Evolutionary conservation across 2,888 invertebrate genomes (phyloP).

Genomic region (Pseudococcus viburni): DNA sequence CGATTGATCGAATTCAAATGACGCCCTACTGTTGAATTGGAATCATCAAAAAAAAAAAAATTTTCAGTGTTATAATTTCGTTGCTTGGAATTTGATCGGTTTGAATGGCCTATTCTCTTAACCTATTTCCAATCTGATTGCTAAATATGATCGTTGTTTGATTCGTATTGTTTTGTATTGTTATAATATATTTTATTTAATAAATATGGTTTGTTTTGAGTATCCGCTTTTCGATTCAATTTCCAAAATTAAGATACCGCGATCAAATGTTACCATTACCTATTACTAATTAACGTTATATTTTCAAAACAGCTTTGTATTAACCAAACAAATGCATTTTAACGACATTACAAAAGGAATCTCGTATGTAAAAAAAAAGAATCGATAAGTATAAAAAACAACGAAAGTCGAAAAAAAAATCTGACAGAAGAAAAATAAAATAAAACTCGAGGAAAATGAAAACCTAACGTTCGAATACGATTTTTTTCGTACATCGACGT

Average conservation of each 20-base stretch:
- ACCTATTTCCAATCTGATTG: too few species aligned
- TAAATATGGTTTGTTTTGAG: neutral
- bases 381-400: neutral
- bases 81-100: too few species aligned
- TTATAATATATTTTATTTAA: too few species aligned
- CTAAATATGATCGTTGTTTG: too few species aligned
- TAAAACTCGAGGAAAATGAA: neutral
- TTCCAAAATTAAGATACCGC: neutral
- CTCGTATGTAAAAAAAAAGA: neutral
- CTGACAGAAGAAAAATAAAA: neutral
- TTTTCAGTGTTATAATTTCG: too few species aligned
- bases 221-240: neutral
- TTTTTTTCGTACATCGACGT: too few species aligned
- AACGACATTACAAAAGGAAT: neutral
- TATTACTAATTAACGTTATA: neutral
- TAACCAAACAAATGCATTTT: neutral
- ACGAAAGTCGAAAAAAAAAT: neutral
- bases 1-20: too few species aligned
- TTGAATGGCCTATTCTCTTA: too few species aligned
- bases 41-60: too few species aligned
- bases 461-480: neutral
- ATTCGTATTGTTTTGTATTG: too few species aligned
- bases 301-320: neutral
- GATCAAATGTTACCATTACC: constrained; percentile 51
- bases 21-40: too few species aligned